phyloP scores from a whole-genome alignment of 2,888 invertebrate species.

The Bhutanitis thaidina region DNA sequence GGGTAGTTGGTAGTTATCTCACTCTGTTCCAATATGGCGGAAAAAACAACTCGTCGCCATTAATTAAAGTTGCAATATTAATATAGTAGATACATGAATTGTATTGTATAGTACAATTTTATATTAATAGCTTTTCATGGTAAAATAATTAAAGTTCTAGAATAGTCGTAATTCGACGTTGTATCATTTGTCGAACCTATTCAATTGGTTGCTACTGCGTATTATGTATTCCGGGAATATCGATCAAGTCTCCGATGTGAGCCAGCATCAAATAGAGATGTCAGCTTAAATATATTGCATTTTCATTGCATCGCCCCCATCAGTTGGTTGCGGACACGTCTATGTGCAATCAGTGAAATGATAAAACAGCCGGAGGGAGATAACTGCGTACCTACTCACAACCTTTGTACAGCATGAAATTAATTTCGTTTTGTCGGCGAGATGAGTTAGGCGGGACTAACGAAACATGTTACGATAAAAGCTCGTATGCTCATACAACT shows the following conservation, averaged over 20 bases:
- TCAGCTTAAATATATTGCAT: slow-evolving; percentile 18
- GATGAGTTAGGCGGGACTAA: slow-evolving; percentile 13
- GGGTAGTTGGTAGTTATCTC: too few relatives aligned
- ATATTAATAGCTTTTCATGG: too few relatives aligned
- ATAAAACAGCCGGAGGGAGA: slow-evolving; percentile 1
- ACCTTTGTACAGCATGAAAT: slow-evolving; percentile 19
- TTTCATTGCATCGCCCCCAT: not conserved
- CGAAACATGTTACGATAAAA: slow-evolving; percentile 17
- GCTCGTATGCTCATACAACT: not conserved
- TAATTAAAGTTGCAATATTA: too few relatives aligned
- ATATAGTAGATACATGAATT: too few relatives aligned
- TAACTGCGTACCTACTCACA: slow-evolving; percentile 16
- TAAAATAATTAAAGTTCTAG: not conserved
- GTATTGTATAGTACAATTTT: too few relatives aligned
- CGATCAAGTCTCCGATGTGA: slow-evolving; percentile 19
- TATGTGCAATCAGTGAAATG: slow-evolving; percentile 14
- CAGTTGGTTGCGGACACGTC: not conserved
- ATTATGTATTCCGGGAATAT: slow-evolving; percentile 10
- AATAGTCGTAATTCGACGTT: too few relatives aligned
- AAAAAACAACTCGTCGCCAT: too few relatives aligned
- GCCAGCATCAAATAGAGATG: slow-evolving; percentile 21
- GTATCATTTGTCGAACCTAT: too few relatives aligned
- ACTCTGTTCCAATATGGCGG: too few relatives aligned
- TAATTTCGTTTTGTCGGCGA: slow-evolving; percentile 21
- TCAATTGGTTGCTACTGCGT: not conserved